Base-by-base conservation (phyloP, 92 coral and sea anemone species). In the Epizoanthus rinbou region DNA sequence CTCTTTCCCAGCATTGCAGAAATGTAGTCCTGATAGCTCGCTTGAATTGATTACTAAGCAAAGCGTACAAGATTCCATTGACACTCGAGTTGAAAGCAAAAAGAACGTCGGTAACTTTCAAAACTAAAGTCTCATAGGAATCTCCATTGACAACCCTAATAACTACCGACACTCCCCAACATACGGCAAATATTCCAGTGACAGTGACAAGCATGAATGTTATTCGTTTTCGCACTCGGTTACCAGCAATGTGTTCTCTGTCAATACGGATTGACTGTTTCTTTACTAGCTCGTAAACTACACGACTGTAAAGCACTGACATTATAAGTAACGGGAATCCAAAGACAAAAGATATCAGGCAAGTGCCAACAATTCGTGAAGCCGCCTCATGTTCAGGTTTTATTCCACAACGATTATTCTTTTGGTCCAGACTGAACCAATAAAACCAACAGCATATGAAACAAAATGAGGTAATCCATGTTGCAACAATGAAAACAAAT, bases 161-260 rank as follows among this genome's bases (percentile, higher is more conserved):
- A 28, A 28, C 31, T 28, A 28, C 31, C 2, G 31, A 28, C 0
- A 41, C 45, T 52, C 79, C 79, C 79, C 79, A 52, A 23, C 22
- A 10, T 6, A 35, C 47, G 21, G 43, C 22, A 74, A 74, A 74
- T 50, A 54, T 14, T 31, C 54, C 37, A 19, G 79, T 74, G 8
- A 74, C 64, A 54, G 62, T 74, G 28, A 57, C 60, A 0, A 74
- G 31, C 79, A 74, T 74, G 59, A 35, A 53, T 74, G 59, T 25
- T 35, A 74, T 35, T 33, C 47, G 79, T 23, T 54, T 74, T 23
- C 64, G 16, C 16, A 25, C 64, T 74, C 63, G 58, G 19, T 21
- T 54, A 1, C 64, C 64, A 6, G 79, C 63, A 11, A 74, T 19
- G 8, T 74, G 63, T 35, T 74, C 63, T 54, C 79, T 74, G 64